Evolutionary conservation across 2,888 invertebrate genomes (phyloP).

Genomic region (Bhutanitis thaidina): DNA sequence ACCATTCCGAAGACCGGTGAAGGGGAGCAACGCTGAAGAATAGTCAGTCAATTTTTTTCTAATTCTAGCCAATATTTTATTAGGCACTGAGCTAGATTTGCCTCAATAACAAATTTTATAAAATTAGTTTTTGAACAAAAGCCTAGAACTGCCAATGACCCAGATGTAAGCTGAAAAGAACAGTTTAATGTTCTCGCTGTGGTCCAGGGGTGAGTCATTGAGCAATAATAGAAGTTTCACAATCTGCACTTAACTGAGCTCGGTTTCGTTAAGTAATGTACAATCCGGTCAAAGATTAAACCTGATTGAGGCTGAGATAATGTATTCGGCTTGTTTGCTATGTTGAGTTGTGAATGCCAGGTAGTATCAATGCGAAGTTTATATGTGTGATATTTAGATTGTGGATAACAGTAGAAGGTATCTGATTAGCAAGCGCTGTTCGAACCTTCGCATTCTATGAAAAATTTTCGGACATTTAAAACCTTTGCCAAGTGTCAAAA

Average conservation of each 20-base stretch:
- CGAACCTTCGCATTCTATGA: no score
- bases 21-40: no score
- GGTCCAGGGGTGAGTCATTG: constrained; percentile 1
- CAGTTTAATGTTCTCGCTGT: neutral
- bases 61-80: neutral
- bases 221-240: constrained; percentile 4
- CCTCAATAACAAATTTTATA: neutral
- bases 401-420: no score
- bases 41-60: no score
- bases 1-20: no score
- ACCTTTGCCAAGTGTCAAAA: neutral
- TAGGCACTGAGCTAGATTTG: neutral
- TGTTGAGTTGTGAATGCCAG: neutral
- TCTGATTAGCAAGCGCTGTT: no score
- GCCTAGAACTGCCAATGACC: constrained; percentile 8
- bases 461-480: neutral
- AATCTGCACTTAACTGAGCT: constrained; percentile 1
- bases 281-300: neutral
- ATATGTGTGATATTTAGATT: no score
- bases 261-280: constrained; percentile 2
- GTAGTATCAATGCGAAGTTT: neutral
- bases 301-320: neutral
- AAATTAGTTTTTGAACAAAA: neutral
- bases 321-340: neutral
- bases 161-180: neutral